Percentiles rank a stretch among this genome's conserved stretches.
phyloP scores from a whole-genome alignment of 64 coral and sea anemone species.

The Anthopleura sola region DNA sequence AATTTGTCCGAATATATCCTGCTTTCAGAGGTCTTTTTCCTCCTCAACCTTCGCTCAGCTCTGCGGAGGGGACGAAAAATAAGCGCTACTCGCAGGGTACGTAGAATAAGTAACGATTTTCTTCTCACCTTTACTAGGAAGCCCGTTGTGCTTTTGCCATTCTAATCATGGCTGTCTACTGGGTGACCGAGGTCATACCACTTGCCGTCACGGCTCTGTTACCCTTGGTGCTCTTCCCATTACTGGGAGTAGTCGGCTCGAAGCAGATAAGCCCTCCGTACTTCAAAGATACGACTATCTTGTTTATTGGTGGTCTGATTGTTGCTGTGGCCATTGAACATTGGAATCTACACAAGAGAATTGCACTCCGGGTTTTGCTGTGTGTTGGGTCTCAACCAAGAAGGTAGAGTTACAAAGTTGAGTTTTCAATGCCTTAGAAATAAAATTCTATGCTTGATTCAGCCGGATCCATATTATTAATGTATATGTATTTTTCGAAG shows the following conservation, averaged over 20 bases:
- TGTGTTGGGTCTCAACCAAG: slow-evolving; percentile 69
- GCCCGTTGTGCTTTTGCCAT: slow-evolving; percentile 69
- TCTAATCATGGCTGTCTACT: slow-evolving; percentile 77
- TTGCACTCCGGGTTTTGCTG: slow-evolving; percentile 60
- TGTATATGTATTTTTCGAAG: no score
- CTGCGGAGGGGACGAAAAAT: no score
- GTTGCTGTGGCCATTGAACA: slow-evolving; percentile 73
- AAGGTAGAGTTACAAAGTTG: slow-evolving; percentile 27
- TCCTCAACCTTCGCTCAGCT: no score
- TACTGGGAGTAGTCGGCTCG: slow-evolving; percentile 74
- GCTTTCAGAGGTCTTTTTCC: no score
- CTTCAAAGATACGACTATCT: slow-evolving; percentile 69
- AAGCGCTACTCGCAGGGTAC: no score
- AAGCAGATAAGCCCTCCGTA: slow-evolving; percentile 65
- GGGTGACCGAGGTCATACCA: slow-evolving; percentile 66
- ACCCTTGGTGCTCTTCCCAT: slow-evolving; percentile 66
- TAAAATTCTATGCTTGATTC: neutral
- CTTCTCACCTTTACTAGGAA: slow-evolving; percentile 24
- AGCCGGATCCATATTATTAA: no score
- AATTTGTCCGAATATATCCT: no score
- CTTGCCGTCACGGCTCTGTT: slow-evolving; percentile 79
- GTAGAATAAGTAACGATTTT: no score
- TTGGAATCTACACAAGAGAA: slow-evolving; percentile 82
- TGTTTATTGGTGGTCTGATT: slow-evolving; percentile 74
- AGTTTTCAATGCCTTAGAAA: neutral